These are phyloP conservation scores for Drosophila nigricruria DNA, from an alignment of 2,888 invertebrate genomes.

Conservation along the genomic window DNA sequence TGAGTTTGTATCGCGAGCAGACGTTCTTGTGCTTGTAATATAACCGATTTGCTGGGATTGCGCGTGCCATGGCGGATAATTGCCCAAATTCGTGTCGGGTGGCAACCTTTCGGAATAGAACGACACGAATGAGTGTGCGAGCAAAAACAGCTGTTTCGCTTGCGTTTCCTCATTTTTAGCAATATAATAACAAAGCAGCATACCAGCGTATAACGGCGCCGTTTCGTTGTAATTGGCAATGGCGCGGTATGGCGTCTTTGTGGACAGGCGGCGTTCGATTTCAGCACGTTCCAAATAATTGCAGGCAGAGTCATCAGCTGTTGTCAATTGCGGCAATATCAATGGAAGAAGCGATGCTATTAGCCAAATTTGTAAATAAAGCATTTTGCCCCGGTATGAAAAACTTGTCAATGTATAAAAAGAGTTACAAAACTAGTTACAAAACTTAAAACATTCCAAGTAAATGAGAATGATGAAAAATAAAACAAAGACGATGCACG, in stretches of 20 bases:
- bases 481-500: constrained; percentile 15
- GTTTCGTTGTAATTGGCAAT: constrained; percentile 88
- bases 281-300: constrained; percentile 74
- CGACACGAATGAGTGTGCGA: constrained; percentile 20
- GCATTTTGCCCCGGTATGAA: constrained; percentile 61
- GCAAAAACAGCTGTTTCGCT: constrained; percentile 42
- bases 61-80: constrained; percentile 92
- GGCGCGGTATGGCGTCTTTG: constrained; percentile 91
- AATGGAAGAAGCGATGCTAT: constrained; percentile 33
- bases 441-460: constrained; percentile 58
- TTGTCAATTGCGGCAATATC: constrained; percentile 21
- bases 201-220: constrained; percentile 88
- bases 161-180: neutral
- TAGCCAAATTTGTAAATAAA: constrained; percentile 27
- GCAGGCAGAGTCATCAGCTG: constrained; percentile 63
- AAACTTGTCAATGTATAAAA: constrained; percentile 73
- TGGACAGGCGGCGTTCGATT: constrained; percentile 87
- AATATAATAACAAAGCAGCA: constrained; percentile 18
- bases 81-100: constrained; percentile 90
- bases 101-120: constrained; percentile 86
- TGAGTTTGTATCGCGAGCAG: constrained; percentile 85
- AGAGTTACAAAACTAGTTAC: constrained; percentile 28
- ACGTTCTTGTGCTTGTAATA: constrained; percentile 86
- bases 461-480: constrained; percentile 16
- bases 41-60: constrained; percentile 88